These are phyloP conservation scores for Drosophila seclusa DNA, from an alignment of 2,888 invertebrate genomes.

Conservation along the genomic window DNA sequence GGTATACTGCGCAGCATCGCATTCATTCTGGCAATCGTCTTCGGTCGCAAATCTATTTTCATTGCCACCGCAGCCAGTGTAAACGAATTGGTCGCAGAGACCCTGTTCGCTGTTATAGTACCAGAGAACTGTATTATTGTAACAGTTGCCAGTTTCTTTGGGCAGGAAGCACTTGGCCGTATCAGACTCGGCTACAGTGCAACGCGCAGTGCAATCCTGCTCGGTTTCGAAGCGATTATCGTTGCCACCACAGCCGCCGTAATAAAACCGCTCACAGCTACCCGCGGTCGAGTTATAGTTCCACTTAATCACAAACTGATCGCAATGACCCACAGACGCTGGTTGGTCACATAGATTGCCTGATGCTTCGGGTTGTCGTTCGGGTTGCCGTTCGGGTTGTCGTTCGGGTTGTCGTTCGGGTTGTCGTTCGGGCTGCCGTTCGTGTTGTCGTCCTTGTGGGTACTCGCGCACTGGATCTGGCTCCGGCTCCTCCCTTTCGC, in stretches of 20 bases:
- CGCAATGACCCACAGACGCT: slow-evolving; percentile 90
- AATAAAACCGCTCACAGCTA: slow-evolving; percentile 91
- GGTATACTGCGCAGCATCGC: slow-evolving; percentile 88
- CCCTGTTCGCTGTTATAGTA: slow-evolving; percentile 90
- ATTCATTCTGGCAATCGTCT: slow-evolving; percentile 90
- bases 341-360: slow-evolving; percentile 87
- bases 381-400: slow-evolving; percentile 2
- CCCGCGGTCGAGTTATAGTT: slow-evolving; percentile 88
- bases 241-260: slow-evolving; percentile 97
- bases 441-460: not conserved
- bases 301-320: slow-evolving; percentile 91
- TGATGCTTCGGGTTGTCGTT: slow-evolving; percentile 14
- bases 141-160: slow-evolving; percentile 89
- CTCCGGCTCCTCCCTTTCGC: slow-evolving; percentile 85
- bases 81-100: slow-evolving; percentile 91
- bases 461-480: slow-evolving; percentile 3
- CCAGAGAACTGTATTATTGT: slow-evolving; percentile 87
- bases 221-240: slow-evolving; percentile 90
- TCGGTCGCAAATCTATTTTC: slow-evolving; percentile 90
- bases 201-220: slow-evolving; percentile 85
- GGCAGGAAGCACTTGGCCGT: slow-evolving; percentile 87
- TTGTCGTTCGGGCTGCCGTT: not conserved
- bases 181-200: slow-evolving; percentile 85
- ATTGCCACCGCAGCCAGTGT: slow-evolving; percentile 93
- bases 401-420: slow-evolving; percentile 4